Evolutionary conservation across 1,140 invertebrate genomes (phyloP), one percentile per base, ranked within the genome.

Genomic region (Cephus cinctus): DNA sequence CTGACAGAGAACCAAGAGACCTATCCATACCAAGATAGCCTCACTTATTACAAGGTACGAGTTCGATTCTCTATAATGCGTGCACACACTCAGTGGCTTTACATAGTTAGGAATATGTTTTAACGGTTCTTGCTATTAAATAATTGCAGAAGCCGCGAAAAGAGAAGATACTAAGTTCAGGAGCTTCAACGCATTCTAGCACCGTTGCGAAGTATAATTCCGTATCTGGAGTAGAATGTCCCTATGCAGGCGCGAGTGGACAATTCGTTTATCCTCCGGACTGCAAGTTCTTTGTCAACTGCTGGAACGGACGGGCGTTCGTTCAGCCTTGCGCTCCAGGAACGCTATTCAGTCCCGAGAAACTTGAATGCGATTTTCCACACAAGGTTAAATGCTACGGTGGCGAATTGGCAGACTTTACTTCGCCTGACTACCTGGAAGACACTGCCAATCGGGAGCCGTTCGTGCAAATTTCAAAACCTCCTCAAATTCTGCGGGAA

Each of bases 281-380:
- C 54, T 89, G 87, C 41, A 78, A 80, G 54, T 82, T 84, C 52
- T 89, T 83, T 63, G 74, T 88, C 5, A 86, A 83, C 57, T 89
- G 87, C 55, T 84, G 77, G 67, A 79, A 82, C 18, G 84, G 84
- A 1, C 67, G 78, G 19, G 80, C 81, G 5, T 65, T 71, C 25
- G 70, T 83, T 2, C 79, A 83, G 57, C 79, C 79, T 4, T 89
- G 87, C 59, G 76, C 80, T 1, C 80, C 84, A 0, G 86, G 85
- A 18, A 87, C 86, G 0, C 63, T 83, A 0, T 89, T 88, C 57
- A 86, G 86, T 70, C 78, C 82, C 0, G 62, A 73, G 11, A 81
- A 76, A 0, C 57, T 79, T 16, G 78, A 81, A 45, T 88, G 86
- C 54, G 85, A 88, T 69, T 83, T 79, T 50, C 80, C 81, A 0